These are phyloP conservation scores for Sturnus vulgaris DNA, from an alignment of 2,113 vertebrate species.

Conservation along the genomic window DNA sequence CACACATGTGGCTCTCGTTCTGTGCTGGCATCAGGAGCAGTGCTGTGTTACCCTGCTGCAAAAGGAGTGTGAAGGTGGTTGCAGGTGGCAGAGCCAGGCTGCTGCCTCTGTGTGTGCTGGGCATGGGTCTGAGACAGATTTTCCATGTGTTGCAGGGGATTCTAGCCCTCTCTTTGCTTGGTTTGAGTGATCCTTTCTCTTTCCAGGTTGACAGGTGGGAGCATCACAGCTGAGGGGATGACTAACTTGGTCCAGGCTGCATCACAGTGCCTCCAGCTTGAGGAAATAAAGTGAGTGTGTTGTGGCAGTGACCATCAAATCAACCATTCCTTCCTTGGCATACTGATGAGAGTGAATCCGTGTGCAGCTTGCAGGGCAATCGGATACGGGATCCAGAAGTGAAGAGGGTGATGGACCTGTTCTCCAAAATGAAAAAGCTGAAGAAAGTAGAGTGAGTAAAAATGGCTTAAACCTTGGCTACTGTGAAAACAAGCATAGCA, in stretches of 20 bases:
- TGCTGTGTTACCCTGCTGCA: not conserved
- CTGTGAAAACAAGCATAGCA: not conserved
- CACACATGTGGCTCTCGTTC: not conserved
- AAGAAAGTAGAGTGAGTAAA: slow-evolving; percentile 77
- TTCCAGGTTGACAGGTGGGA: slow-evolving; percentile 77
- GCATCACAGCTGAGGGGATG: slow-evolving; percentile 76
- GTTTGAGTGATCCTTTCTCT: not conserved
- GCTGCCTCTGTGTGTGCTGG: not conserved
- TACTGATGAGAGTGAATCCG: not conserved
- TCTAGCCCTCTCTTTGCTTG: not conserved
- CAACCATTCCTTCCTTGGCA: fast-evolving
- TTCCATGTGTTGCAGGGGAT: fast-evolving
- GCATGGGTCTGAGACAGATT: not conserved
- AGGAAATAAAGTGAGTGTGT: slow-evolving; percentile 82
- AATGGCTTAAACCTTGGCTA: not conserved
- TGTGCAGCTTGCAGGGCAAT: slow-evolving; percentile 83
- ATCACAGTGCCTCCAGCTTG: slow-evolving; percentile 73
- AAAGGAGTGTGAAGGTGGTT: not conserved
- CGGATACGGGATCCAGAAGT: slow-evolving; percentile 72
- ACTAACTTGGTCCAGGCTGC: slow-evolving; percentile 71
- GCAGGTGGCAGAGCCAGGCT: not conserved
- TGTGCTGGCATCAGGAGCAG: not conserved
- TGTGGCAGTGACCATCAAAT: not conserved
- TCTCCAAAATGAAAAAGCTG: slow-evolving; percentile 71
- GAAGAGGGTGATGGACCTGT: slow-evolving; percentile 48